Evolutionary conservation across 2,113 vertebrate species (phyloP), one percentile per base, ranked within the genome.

Genomic region (Ptychochromis oligacanthus): DNA sequence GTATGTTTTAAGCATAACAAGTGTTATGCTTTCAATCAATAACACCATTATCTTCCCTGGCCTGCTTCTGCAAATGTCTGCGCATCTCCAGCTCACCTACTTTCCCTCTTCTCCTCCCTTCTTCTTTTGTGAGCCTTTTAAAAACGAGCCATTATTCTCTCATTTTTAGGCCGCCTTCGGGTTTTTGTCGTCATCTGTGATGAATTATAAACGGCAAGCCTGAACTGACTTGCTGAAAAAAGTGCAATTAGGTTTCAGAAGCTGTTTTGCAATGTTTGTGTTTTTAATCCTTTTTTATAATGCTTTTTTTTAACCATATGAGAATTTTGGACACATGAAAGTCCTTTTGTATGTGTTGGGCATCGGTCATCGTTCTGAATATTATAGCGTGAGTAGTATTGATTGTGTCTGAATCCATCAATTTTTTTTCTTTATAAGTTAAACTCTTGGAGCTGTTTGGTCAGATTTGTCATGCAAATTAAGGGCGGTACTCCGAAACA

Each of bases 161-260:
- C 40, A 31, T 92, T 89, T 93, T 80, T 67, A 62, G 74, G 52
- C 80, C 54, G 84, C 82, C 75, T 79, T 86, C 10, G 24, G 79
- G 75, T 91, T 85, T 62, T 79, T 78, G 60, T 67, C 86, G 70
- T 58, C 18, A 26, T 77, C 87, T 75, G 61, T 6, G 40, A 87
- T 90, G 56, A 89, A 91, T 89, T 90, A 91, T 79, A 86, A 56
- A 93, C 87, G 81, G 43, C 3, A 6, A 80, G 76, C 4, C 43
- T 28, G 84, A 84, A 87, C 8, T 85, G 62, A 65, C 91, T 85
- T 58, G 58, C 57, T 78, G 40, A 36, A 67, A 80, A 75, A 84
- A 79, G 20, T 38, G 59, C 87, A 86, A 90, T 89, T 83, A 89
- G 77, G 78, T 85, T 81, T 76, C 56, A 20, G 20, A 85, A 86